These are phyloP conservation scores for Anas flavirostris DNA, from an alignment of 2,797 vertebrate species.

Conservation along the genomic window DNA sequence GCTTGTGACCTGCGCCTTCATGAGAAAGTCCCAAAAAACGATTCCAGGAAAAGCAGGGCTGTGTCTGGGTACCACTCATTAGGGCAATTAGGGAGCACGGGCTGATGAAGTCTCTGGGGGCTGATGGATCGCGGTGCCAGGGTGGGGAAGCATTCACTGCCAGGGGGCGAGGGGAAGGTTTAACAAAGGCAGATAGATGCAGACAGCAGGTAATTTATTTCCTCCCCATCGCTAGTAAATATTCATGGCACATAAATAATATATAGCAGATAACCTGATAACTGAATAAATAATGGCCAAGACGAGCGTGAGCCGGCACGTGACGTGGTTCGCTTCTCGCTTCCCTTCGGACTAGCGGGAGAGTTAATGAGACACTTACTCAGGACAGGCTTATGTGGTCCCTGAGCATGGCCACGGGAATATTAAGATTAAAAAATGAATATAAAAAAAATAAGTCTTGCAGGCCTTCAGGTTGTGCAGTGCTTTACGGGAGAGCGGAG, in stretches of 20 bases:
- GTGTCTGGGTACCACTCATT: fast-evolving
- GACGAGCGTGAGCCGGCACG: background rate
- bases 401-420: background rate
- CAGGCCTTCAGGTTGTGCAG: background rate
- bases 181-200: background rate
- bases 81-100: background rate
- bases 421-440: background rate
- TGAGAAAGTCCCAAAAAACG: background rate
- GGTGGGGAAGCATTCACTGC: background rate
- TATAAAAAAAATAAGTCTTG: background rate
- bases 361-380: background rate
- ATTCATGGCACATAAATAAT: slow-evolving; percentile 64
- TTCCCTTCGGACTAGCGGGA: background rate
- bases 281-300: background rate
- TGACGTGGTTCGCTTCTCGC: background rate
- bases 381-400: background rate
- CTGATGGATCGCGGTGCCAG: background rate
- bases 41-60: background rate
- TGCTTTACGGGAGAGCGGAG: background rate
- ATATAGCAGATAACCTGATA: background rate
- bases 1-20: background rate
- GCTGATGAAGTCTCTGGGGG: background rate
- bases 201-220: slow-evolving; percentile 62
- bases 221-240: slow-evolving; percentile 58
- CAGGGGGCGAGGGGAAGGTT: background rate